Evolutionary conservation across 2,888 invertebrate genomes (phyloP).

Genomic region (Iphiclides podalirius): DNA sequence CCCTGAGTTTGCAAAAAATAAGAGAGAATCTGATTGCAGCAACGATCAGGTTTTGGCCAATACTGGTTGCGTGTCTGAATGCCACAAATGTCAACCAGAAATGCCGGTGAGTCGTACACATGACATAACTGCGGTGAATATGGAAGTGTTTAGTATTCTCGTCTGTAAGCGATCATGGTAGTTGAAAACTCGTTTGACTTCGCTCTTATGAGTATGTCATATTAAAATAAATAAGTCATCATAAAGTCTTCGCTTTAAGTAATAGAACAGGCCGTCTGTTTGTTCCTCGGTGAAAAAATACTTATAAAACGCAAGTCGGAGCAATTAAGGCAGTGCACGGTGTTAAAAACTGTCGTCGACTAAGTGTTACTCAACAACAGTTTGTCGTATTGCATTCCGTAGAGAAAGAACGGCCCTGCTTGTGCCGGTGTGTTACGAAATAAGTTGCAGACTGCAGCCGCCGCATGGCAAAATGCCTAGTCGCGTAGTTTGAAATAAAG

Average conservation of each 20-base stretch:
- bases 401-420: conserved; percentile 66
- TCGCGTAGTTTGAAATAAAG: conserved; percentile 63
- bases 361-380: conserved; percentile 33
- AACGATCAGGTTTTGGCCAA: conserved; percentile 19
- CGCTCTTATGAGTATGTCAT: too few relatives aligned
- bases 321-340: conserved; percentile 7
- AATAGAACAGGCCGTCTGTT: too few relatives aligned
- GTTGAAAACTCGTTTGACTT: conserved; percentile 17
- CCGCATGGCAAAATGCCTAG: conserved; percentile 55
- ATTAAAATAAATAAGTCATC: too few relatives aligned
- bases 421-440: conserved; percentile 55
- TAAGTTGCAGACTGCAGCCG: conserved; percentile 45
- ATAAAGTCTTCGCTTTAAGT: too few relatives aligned
- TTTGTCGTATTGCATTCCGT: conserved; percentile 53
- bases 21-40: conserved; percentile 14
- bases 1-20: conserved; percentile 4
- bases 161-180: conserved; percentile 22
- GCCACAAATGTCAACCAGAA: conserved; percentile 63
- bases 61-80: conserved; percentile 37
- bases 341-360: conserved; percentile 37
- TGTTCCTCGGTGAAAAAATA: too few relatives aligned
- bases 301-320: too few relatives aligned
- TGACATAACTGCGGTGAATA: conserved; percentile 44
- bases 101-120: conserved; percentile 37
- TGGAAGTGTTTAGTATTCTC: conserved; percentile 22